Evolutionary conservation across 1,140 invertebrate genomes (phyloP), one percentile per base, ranked within the genome.

Genomic region (Plutomurus gul): DNA sequence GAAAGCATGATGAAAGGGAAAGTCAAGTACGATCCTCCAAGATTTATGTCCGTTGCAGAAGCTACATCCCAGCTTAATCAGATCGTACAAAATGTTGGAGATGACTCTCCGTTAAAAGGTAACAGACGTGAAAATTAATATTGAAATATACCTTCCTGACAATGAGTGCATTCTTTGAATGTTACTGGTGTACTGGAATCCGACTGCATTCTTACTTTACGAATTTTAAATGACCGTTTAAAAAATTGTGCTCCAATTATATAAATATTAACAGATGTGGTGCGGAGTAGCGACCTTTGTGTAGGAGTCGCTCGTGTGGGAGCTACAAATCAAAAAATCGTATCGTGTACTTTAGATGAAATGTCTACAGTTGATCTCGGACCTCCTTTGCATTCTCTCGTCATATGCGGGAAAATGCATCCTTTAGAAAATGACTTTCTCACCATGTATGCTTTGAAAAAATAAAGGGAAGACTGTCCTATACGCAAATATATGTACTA

Each of bases 301-400:
- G 90, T 99, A 20, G 97, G 95, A 3, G 86, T 99, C 72, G 95
- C 96, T 3, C 89, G 97, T 85, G 91, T 99, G 60, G 98, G 98
- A 40, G 91, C 93, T 71, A 89, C 91, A 5, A 90, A 91, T 84
- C 96, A 99, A 88, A 87, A 90, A 84, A 95, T 99, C 82, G 85
- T 91, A 5, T 91, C 90, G 7, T 91, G 90, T 82, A 89, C 91
- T 7, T 86, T 99, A 51, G 84, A 88, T 78, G 89, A 93, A 84
- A 94, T 99, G 93, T 84, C 87, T 16, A 86, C 88, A n/a, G 77
- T 86, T 37, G 92, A 98, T 86, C 86, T 99, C 71, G 98, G 98
- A 18, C 86, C 88, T 27, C 97, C 98, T 22, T 88, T 99, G 47
- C 98, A 99, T 88, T 98, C 94, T 65, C 87, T 99, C 5, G 92